Conservation (phyloP, 2,888 invertebrate genomes). For the Campoplex nolae region DNA sequence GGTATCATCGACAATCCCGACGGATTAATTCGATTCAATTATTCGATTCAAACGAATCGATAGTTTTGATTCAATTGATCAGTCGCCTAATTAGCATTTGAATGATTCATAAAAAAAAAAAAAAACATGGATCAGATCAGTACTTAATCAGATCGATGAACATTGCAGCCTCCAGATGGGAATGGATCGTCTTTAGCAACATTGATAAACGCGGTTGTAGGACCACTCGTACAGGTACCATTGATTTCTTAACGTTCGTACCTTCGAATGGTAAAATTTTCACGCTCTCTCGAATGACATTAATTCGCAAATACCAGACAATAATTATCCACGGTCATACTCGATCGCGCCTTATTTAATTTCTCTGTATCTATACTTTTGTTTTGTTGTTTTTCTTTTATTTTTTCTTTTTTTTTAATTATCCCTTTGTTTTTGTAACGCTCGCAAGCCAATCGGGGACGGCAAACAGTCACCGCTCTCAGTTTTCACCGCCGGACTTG, state of each 20-base stretch:
- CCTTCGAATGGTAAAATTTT: slow-evolving; percentile 1
- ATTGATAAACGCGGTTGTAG: slow-evolving; percentile 73
- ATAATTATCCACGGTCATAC: slow-evolving; percentile 32
- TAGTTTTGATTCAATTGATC: not conserved
- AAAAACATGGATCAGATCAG: not conserved
- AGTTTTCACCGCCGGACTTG: slow-evolving; percentile 76
- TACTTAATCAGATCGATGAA: slow-evolving; percentile 1
- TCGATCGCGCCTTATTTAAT: slow-evolving; percentile 1
- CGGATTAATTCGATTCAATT: not conserved
- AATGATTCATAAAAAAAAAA: no score
- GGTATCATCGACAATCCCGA: not conserved
- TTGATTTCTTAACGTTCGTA: slow-evolving; percentile 18
- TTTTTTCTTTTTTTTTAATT: not conserved
- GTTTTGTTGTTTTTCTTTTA: no score
- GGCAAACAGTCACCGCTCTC: slow-evolving; percentile 79
- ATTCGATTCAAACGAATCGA: not conserved
- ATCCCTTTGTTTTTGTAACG: slow-evolving; percentile 21
- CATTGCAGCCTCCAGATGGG: slow-evolving; percentile 73
- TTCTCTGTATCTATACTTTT: slow-evolving; percentile 7
- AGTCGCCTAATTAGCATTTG: no score
- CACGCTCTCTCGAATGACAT: slow-evolving; percentile 2
- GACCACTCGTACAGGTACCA: slow-evolving; percentile 78
- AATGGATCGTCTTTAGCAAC: slow-evolving; percentile 75
- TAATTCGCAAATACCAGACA: not conserved
- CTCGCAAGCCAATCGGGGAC: slow-evolving; percentile 76